Base-by-base conservation (phyloP, 2,888 invertebrate species). In the Cephonodes hylas region DNA sequence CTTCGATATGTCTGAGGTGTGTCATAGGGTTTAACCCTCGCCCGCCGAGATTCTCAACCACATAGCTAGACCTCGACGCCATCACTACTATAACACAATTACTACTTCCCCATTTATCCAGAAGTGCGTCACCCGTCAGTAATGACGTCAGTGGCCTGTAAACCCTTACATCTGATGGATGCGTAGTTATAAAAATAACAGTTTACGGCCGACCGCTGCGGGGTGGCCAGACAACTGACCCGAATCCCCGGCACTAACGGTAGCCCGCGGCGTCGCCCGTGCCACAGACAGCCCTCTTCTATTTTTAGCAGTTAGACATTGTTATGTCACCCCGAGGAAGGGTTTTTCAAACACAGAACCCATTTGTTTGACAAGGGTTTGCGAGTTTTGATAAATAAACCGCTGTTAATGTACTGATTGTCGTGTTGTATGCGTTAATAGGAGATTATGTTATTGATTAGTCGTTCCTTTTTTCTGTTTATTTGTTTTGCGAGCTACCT, bases 151-250 rank as follows among this genome's bases (percentile, higher is more conserved):
- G 10, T 27, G 10, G 45, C n/a, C 10, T 42, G 46, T n/a, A n/a
- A 46, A 46, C 23, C 18, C 3, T 15, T 18, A 53, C 31, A 27
- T 27, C 53, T 10, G 53, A 18, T 53, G 27, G 27, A 53, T 10
- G 31, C 53, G 31, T 20, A 4, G 53, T 53, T 53, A 53, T 53
- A 53, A 31, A 53, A 53, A 53, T 53, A 53, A 31, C 20, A 38
- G 18, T 18, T 53, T 27, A 53, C 15, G 27, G 10, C 8, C 45
- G 3, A 10, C 3, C 53, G 31, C 18, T 3, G 53, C 53, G 27
- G 7, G 48, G 5, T n/a, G 38, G 13, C 38, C 6, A 6, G 10
- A 53, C 27, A 31, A 53, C 31, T 53, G 53, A 53, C 53, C 15
- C 53, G 53, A 53, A 53, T 53, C 31, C 10, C 53, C 8, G 13